These are phyloP conservation scores for Palythoa heliodiscus DNA, from an alignment of 92 coral and sea anemone species.

Conservation along the genomic window DNA sequence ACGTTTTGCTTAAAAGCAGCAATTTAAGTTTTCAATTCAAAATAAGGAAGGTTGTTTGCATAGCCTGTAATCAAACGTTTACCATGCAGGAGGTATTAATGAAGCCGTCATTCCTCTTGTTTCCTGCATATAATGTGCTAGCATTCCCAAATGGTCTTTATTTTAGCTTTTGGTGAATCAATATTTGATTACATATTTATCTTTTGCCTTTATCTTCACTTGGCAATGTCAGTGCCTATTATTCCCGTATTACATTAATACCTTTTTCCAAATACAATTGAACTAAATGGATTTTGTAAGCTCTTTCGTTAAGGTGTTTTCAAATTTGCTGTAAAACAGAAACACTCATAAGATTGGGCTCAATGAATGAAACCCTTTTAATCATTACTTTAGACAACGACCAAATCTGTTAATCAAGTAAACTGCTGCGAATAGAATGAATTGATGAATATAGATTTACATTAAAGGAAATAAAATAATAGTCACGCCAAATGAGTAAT, in stretches of 20 bases:
- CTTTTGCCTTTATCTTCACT: background rate
- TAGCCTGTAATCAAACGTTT: background rate
- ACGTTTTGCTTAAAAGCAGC: too few relatives aligned
- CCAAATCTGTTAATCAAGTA: too few relatives aligned
- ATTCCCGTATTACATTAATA: slow-evolving; percentile 23
- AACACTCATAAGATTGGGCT: background rate
- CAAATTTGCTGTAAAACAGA: background rate
- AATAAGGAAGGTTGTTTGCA: background rate
- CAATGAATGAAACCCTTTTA: too few relatives aligned
- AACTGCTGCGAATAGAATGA: too few relatives aligned
- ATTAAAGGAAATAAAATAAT: too few relatives aligned
- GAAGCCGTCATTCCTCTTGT: background rate
- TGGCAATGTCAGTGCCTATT: background rate
- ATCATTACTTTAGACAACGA: too few relatives aligned
- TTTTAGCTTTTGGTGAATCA: background rate
- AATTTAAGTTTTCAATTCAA: background rate
- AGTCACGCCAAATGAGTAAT: too few relatives aligned
- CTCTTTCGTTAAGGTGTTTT: background rate
- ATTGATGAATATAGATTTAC: too few relatives aligned
- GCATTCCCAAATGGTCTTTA: background rate
- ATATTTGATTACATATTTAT: background rate
- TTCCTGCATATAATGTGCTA: background rate
- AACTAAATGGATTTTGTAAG: background rate
- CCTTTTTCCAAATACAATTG: background rate
- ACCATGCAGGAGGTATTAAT: background rate